phyloP scores from a whole-genome alignment of 2,113 vertebrate genomes.

The Spheniscus mendiculus region DNA sequence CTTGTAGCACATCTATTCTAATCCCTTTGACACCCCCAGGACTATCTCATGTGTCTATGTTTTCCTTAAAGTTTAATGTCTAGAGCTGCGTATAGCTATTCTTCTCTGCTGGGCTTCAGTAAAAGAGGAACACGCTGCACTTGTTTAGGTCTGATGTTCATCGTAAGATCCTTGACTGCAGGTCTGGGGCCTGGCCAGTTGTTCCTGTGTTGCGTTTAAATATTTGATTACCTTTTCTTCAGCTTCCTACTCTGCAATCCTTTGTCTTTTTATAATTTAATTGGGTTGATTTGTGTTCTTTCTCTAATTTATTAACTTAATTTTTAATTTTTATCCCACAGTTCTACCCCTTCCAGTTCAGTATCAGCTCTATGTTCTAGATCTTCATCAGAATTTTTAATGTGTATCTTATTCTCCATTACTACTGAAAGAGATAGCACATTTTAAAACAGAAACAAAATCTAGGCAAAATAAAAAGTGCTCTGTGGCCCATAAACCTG shows the following conservation, averaged over 20 bases:
- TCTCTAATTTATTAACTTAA: neutral
- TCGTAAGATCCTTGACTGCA: neutral
- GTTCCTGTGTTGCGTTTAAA: neutral
- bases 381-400: neutral
- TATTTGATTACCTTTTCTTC: neutral
- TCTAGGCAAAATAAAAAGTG: neutral
- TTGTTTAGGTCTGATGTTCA: neutral
- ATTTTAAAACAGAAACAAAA: neutral
- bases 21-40: neutral
- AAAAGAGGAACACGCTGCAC: neutral
- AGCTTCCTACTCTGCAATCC: neutral
- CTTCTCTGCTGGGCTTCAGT: fast-evolving
- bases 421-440: neutral
- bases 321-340: neutral
- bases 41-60: neutral
- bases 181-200: neutral
- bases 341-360: neutral
- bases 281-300: neutral
- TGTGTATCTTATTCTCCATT: neutral
- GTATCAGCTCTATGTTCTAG: neutral
- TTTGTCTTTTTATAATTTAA: neutral
- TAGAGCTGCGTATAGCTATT: neutral
- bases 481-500: neutral
- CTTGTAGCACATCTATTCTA: neutral
- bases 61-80: neutral